phyloP scores from a whole-genome alignment of 2,113 vertebrate species.

The Tursiops truncatus region DNA sequence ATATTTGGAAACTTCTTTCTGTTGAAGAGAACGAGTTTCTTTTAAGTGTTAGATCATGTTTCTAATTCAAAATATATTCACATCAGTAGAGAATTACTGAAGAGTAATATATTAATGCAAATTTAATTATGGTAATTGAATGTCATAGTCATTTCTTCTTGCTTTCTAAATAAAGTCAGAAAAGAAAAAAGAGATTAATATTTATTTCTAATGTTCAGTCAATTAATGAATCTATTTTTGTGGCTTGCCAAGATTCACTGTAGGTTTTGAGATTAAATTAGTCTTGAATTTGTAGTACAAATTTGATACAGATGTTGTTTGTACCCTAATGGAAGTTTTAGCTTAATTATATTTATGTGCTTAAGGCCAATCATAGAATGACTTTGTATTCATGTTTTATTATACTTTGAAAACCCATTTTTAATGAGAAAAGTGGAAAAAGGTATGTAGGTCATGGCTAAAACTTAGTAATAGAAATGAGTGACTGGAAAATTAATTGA shows the following conservation, averaged over 20 bases:
- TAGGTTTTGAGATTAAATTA: conserved; percentile 39
- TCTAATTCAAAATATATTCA: conserved; percentile 53
- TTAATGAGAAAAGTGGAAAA: conserved; percentile 25
- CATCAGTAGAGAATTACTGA: conserved; percentile 75
- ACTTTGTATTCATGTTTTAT: not conserved
- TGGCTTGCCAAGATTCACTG: conserved; percentile 34
- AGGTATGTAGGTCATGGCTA: not conserved
- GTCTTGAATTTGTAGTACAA: conserved; percentile 13
- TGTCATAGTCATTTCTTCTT: conserved; percentile 81
- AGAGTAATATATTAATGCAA: conserved; percentile 80
- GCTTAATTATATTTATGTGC: conserved; percentile 33
- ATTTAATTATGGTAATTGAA: conserved; percentile 85
- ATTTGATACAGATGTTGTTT: not conserved
- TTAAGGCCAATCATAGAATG: not conserved
- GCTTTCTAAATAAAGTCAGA: conserved; percentile 79
- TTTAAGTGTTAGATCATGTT: conserved; percentile 1
- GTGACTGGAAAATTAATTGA: not conserved
- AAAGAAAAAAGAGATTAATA: conserved; percentile 80
- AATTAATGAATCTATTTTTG: conserved; percentile 77
- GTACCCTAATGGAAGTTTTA: not conserved
- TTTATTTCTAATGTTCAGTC: conserved; percentile 79
- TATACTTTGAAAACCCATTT: not conserved
- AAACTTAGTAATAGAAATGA: not conserved
- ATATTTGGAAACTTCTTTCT: not conserved
- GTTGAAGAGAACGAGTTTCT: not conserved